Percentiles rank a stretch among this genome's conserved stretches.
Conservation (phyloP, 2,888 invertebrate species). For the Chrysolina americana region DNA sequence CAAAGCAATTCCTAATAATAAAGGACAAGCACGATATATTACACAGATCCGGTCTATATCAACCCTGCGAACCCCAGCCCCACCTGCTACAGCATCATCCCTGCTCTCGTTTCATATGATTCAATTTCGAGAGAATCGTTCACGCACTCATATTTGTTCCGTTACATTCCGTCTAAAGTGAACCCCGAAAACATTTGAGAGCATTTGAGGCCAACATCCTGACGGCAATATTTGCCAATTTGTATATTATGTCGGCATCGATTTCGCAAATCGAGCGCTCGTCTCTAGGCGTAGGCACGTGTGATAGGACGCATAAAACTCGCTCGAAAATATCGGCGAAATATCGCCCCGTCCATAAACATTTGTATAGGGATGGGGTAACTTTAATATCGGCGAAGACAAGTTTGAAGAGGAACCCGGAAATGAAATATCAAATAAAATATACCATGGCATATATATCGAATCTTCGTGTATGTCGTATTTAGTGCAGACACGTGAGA, state of each 20-base stretch:
- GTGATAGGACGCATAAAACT: not conserved
- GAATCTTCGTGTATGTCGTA: not conserved
- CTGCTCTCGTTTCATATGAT: not conserved
- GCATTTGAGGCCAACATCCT: not conserved
- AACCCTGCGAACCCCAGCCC: too few species aligned
- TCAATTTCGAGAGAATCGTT: not conserved
- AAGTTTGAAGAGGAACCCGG: not conserved
- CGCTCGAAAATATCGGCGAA: constrained; percentile 7
- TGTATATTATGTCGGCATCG: constrained; percentile 15
- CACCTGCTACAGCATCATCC: too few species aligned
- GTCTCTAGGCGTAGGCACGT: not conserved
- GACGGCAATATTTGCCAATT: constrained; percentile 14
- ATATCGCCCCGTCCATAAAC: constrained; percentile 31
- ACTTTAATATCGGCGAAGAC: constrained; percentile 17
- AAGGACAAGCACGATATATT: too few species aligned
- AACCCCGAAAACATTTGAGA: not conserved
- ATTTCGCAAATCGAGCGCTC: constrained; percentile 1
- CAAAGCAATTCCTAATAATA: too few species aligned
- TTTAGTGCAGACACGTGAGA: not conserved
- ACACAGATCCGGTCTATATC: too few species aligned
- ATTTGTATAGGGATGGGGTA: constrained; percentile 25
- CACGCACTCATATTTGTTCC: not conserved
- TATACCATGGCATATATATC: constrained; percentile 2
- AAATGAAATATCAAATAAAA: constrained; percentile 21
- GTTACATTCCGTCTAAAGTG: not conserved